Conservation (phyloP, 37 sponge, comb jelly and placozoan genomes). For the Dysidea cf. avara region DNA sequence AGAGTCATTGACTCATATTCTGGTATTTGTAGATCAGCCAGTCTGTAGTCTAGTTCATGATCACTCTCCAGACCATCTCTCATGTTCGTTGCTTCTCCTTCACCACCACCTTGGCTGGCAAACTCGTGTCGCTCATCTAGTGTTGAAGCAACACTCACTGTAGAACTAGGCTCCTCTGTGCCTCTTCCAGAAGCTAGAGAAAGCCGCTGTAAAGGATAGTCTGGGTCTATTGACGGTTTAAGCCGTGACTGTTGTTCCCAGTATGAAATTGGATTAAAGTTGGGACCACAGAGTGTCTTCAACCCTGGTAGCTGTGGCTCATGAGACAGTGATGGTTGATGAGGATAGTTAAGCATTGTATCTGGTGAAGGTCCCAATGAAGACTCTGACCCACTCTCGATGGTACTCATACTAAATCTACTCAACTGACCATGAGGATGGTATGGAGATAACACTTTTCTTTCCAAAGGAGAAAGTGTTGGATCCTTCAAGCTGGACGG, state of each 20-base stretch:
- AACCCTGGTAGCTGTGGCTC: constrained; percentile 9
- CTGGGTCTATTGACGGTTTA: constrained; percentile 64
- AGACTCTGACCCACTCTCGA: constrained; percentile 29
- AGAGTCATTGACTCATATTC: too few relatives aligned
- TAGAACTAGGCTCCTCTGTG: too few relatives aligned
- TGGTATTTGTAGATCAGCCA: too few relatives aligned
- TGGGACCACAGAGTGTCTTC: constrained; percentile 44
- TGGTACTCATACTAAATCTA: constrained; percentile 28
- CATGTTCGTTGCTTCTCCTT: too few relatives aligned
- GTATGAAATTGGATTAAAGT: constrained; percentile 66
- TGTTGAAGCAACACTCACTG: too few relatives aligned
- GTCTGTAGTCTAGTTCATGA: too few relatives aligned
- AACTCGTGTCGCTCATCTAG: too few relatives aligned
- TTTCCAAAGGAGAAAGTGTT: constrained; percentile 50
- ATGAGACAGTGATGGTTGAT: too few relatives aligned
- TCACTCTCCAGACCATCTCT: too few relatives aligned
- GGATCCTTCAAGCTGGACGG: not conserved
- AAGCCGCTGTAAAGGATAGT: constrained; percentile 51
- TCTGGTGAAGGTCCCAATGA: not conserved
- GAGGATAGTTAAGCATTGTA: too few relatives aligned
- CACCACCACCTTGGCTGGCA: too few relatives aligned
- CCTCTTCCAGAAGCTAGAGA: constrained; percentile 6
- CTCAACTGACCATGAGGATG: constrained; percentile 33
- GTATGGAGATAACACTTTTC: constrained; percentile 38
- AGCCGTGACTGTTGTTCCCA: constrained; percentile 72